Conservation (phyloP, 2,888 invertebrate genomes). For the Eucriotettix oculatus region DNA sequence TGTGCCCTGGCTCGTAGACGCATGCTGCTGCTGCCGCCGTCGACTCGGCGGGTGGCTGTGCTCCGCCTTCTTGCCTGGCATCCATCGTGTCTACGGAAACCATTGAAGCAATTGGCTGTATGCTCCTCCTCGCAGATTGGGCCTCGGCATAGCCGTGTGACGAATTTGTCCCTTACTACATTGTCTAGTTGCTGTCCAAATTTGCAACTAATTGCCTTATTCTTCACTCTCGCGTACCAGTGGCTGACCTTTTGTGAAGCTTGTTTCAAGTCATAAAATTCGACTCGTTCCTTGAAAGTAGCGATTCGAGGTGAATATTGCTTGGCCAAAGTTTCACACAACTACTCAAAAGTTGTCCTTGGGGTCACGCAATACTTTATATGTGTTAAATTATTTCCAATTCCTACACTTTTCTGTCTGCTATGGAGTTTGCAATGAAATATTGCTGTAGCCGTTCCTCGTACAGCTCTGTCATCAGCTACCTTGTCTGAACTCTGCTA, state of each 20-base stretch:
- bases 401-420: not conserved
- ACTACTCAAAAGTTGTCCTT: not conserved
- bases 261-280: too few relatives aligned
- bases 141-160: too few relatives aligned
- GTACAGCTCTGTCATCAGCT: not conserved
- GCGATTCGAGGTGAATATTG: not conserved
- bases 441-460: not conserved
- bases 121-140: not conserved
- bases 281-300: not conserved
- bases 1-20: not conserved
- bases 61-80: not conserved
- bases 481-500: too few relatives aligned
- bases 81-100: not conserved
- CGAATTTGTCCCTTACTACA: not conserved
- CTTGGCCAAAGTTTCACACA: not conserved
- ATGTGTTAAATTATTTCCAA: not conserved
- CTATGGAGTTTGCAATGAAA: not conserved
- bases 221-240: not conserved
- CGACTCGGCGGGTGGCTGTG: too few relatives aligned
- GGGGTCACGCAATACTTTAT: not conserved
- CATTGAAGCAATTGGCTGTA: not conserved
- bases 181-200: not conserved
- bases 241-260: too few relatives aligned
- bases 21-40: too few relatives aligned
- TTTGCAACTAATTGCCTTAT: not conserved